Base-by-base conservation (phyloP, 2,888 invertebrate species). In the Reticulitermes lucifugus region DNA sequence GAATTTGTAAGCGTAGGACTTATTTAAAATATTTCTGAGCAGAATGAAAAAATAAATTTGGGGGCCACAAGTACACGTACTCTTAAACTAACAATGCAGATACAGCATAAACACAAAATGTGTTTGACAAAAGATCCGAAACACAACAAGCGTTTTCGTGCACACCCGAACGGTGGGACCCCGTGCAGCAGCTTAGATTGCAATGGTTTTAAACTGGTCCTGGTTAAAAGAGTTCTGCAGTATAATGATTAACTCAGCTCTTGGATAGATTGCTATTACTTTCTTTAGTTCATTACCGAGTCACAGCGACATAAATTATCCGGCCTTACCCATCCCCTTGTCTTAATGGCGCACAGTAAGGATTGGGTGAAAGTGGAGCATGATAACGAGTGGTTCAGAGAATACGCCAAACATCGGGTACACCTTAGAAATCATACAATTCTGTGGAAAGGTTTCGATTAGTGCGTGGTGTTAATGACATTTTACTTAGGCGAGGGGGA, bases 251-350 rank as follows among this genome's bases (percentile, higher is more conserved):
- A n/a, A 65, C 65, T n/a, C 65, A n/a, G 7, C n/a, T n/a, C n/a
- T 10, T n/a, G 25, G 65, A 65, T n/a, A 65, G 65, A 65, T 65
- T 73, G 73, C 73, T 41, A 35, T 41, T 73, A 41, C 73, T 79
- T 55, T 51, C 70, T 46, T 79, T 79, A 79, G 70, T 84, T 84
- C 84, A 80, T 84, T 84, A 84, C 84, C 59, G 84, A 84, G 51
- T 84, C 84, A 80, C 65, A 84, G 79, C 70, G 35, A 70, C 79
- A 80, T 84, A 84, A 70, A 84, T 84, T 84, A 84, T 80, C 79
- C 84, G 79, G 22, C n/a, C 75, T n/a, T 41, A 46, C 43, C n/a
- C 60, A 25, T 22, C 75, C 59, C 51, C 41, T 77, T 5, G 9
- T n/a, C 83, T 51, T 18, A 79, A 51, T 70, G 71, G 25, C 29